These are phyloP conservation scores for Rhagologus leucostigma DNA, from an alignment of 2,113 vertebrate species.

Conservation along the genomic window DNA sequence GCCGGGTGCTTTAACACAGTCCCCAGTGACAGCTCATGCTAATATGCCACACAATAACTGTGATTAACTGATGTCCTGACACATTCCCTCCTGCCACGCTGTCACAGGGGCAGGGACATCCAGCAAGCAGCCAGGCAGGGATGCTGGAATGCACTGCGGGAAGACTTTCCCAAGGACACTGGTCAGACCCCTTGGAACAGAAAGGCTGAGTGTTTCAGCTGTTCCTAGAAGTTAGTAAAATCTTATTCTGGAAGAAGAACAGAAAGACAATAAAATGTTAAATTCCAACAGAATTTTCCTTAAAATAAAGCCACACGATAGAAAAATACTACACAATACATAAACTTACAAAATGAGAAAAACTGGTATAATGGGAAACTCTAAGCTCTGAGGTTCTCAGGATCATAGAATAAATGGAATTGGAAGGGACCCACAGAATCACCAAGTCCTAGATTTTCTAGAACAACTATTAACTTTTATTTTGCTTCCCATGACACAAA, in stretches of 20 bases:
- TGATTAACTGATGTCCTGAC: neutral
- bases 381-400: neutral
- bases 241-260: neutral
- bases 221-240: neutral
- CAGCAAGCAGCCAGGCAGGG: neutral
- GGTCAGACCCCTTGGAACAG: neutral
- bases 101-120: neutral
- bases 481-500: neutral
- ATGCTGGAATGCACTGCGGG: fast-evolving
- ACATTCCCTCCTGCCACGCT: neutral
- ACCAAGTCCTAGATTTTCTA: neutral
- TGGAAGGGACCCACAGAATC: neutral
- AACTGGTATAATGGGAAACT: neutral
- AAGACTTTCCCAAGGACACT: neutral
- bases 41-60: neutral
- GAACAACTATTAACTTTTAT: neutral
- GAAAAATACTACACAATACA: neutral
- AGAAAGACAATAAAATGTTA: neutral
- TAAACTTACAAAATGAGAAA: neutral
- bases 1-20: neutral
- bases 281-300: neutral
- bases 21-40: neutral
- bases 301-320: neutral
- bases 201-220: neutral
- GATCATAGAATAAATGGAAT: neutral